Evolutionary conservation across 1,140 invertebrate genomes (phyloP).

Genomic region (Fopius arisanus): DNA sequence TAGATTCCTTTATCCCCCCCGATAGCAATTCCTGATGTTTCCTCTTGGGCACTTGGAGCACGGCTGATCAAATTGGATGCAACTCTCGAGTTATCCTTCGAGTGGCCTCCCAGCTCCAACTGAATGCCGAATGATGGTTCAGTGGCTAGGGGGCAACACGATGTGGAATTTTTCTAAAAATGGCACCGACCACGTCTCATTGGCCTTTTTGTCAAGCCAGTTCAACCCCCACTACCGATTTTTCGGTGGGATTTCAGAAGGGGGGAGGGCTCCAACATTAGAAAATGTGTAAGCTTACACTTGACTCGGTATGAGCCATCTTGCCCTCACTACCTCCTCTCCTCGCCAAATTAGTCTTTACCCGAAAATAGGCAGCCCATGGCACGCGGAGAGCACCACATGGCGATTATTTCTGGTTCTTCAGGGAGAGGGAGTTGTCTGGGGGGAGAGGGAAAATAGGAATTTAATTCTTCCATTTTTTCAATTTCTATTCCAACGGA

Average conservation of each 20-base stretch:
- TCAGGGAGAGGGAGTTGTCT: not conserved
- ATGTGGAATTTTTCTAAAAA: slow-evolving; percentile 60
- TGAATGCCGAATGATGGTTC: slow-evolving; percentile 61
- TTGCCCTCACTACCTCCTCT: slow-evolving; percentile 58
- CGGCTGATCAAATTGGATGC: not conserved
- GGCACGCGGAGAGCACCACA: slow-evolving; percentile 64
- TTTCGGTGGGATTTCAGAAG: not conserved
- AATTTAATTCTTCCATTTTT: too few species aligned
- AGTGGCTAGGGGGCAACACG: slow-evolving; percentile 35
- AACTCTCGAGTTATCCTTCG: slow-evolving; percentile 44
- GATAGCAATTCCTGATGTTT: not conserved
- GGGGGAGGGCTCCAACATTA: not conserved
- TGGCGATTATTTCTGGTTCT: slow-evolving; percentile 57
- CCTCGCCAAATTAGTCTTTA: slow-evolving; percentile 83
- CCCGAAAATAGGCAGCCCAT: slow-evolving; percentile 76
- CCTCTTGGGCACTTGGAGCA: slow-evolving; percentile 10
- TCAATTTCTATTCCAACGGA: too few species aligned
- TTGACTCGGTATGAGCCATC: slow-evolving; percentile 53
- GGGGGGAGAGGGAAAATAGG: not conserved
- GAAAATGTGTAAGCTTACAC: slow-evolving; percentile 62
- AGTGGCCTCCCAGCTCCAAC: slow-evolving; percentile 55
- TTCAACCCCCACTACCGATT: slow-evolving; percentile 42
- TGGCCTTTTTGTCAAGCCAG: slow-evolving; percentile 57
- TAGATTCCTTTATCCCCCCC: not conserved
- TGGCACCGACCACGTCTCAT: slow-evolving; percentile 61